Evolutionary conservation across 2,113 vertebrate species (phyloP), one percentile per base, ranked within the genome.

Genomic region (Sturnus vulgaris): DNA sequence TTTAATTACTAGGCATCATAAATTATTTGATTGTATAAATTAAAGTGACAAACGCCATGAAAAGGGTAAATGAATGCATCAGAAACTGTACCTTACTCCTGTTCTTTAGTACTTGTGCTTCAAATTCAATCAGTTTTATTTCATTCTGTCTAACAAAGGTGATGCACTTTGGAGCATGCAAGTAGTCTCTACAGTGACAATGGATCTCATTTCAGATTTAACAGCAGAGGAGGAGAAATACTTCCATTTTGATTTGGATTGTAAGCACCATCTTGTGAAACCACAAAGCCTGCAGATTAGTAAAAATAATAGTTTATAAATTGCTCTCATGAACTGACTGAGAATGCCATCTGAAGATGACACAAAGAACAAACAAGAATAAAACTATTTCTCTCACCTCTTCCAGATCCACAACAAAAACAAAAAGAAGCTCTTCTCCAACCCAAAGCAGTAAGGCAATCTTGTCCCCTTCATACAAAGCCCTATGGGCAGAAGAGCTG

Each of bases 181-280:
- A 61, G 53, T 22, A 65, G 33, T 52, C 40, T 65, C 61, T 40
- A 42, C 53, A 65, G 23, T 22, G 81, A 81, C 60, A 47, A 31
- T 27, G 22, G 47, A 65, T 78, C 40, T 71, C 64, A 68, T 63
- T 23, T 59, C 44, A 68, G 47, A 78, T 71, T 86, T 40, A 92
- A 63, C 23, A 94, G 59, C 47, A 90, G 70, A 75, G 60, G 33
- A 92, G 23, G 30, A 20, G 33, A 71, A 92, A 68, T 15, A 24
- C 86, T 94, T 88, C 80, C 92, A 97, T 97, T 92, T 93, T 93
- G 69, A 84, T 90, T 88, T 88, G 39, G 52, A 52, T 82, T 78
- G 64, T 64, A 96, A 91, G 80, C 86, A 92, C 89, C 95, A 95
- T 95, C 70, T 96, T 93, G 77, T 76, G 86, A 72, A 93, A 86